Evolutionary conservation across 2,888 invertebrate genomes (phyloP).

Genomic region (Carcina quercana): DNA sequence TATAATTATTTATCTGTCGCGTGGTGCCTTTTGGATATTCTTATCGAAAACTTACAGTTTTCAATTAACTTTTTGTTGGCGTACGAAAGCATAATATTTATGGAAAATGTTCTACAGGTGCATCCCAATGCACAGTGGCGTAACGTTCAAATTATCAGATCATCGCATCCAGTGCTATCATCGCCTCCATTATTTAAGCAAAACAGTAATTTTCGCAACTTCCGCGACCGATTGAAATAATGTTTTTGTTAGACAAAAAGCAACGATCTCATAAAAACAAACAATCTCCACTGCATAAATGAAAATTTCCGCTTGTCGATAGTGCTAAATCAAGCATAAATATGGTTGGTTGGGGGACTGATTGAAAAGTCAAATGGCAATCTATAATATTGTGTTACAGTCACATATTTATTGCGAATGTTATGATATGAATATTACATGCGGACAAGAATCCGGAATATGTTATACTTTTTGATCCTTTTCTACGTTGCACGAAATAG

Average conservation of each 20-base stretch:
- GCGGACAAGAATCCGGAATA: constrained; percentile 3
- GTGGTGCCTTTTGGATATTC: no score
- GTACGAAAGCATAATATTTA: no score
- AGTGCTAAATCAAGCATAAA: constrained; percentile 63
- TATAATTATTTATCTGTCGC: no score
- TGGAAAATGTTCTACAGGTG: no score
- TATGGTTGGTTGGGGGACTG: constrained; percentile 51
- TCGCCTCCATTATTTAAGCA: constrained; percentile 27
- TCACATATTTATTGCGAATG: constrained; percentile 19
- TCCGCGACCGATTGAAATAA: constrained; percentile 46
- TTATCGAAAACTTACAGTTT: no score
- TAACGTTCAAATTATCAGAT: constrained; percentile 29
- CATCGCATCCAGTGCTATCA: constrained; percentile 12
- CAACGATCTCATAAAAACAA: constrained; percentile 59
- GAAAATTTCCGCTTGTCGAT: constrained; percentile 68
- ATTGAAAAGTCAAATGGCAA: constrained; percentile 24
- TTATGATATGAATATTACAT: constrained; percentile 13
- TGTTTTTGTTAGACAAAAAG: constrained; percentile 54
- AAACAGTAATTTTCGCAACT: constrained; percentile 43
- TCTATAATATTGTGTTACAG: constrained; percentile 38
- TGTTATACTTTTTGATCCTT: no score
- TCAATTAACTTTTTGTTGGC: no score
- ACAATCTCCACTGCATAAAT: constrained; percentile 67
- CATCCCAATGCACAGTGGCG: no score
- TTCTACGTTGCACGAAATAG: no score